Evolutionary conservation across 2,888 invertebrate genomes (phyloP).

Genomic region (Psococerastis gibbosa): DNA sequence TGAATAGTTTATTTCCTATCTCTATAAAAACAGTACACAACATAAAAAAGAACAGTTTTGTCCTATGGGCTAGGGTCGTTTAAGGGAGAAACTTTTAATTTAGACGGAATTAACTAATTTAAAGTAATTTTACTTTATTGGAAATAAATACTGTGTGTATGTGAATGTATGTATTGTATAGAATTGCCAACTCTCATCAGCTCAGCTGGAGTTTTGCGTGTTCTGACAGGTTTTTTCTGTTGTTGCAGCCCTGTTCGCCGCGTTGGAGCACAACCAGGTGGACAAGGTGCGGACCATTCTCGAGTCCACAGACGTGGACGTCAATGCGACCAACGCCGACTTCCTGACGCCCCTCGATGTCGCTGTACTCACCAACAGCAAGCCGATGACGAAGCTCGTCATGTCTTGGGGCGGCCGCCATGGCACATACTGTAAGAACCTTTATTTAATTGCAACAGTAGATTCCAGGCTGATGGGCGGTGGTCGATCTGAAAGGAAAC

Average conservation of each 20-base stretch:
- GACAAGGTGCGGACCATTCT: constrained; percentile 82
- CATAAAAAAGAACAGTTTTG: too few species aligned
- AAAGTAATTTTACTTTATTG: too few species aligned
- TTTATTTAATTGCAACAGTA: too few species aligned
- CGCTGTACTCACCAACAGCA: constrained; percentile 77
- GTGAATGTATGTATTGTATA: neutral
- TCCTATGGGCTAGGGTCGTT: too few species aligned
- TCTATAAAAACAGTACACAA: too few species aligned
- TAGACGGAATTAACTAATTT: too few species aligned
- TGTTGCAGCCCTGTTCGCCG: constrained; percentile 76
- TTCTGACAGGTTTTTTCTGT: constrained; percentile 19
- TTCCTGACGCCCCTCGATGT: constrained; percentile 81
- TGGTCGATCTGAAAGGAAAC: too few species aligned
- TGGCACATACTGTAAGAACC: constrained; percentile 69
- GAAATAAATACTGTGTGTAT: neutral
- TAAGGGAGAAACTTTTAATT: too few species aligned
- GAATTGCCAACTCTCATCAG: constrained; percentile 7
- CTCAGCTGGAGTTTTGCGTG: neutral
- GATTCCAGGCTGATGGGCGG: too few species aligned
- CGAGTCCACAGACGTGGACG: constrained; percentile 79
- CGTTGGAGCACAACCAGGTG: constrained; percentile 87
- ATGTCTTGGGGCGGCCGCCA: constrained; percentile 72
- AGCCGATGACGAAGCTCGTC: constrained; percentile 75
- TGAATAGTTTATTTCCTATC: too few species aligned
- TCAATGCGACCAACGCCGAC: constrained; percentile 82